Evolutionary conservation across 2,888 invertebrate genomes (phyloP), one percentile per base, ranked within the genome.

Genomic region (Polyploca ridens): DNA sequence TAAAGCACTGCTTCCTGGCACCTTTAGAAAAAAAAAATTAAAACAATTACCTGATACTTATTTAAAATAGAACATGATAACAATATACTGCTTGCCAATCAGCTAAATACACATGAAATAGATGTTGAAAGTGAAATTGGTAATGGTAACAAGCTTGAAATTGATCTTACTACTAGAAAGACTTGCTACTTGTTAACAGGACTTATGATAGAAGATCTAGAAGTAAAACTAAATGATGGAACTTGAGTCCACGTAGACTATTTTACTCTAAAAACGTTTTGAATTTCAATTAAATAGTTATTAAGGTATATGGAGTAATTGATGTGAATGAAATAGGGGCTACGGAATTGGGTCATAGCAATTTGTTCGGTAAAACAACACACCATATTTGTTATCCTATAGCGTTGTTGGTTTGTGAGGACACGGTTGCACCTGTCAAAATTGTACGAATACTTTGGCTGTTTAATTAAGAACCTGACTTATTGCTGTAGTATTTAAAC

Each of bases 1-100:
- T 64, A 93, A 81, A 0, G 93, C 94, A 74, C 93, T 94, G 84
- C 91, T 93, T 58, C 94, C 94, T 67, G 94, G 94, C 66, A 94
- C 94, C 94, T 94, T 74, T 8, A 66, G 69, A 69, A 58, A 67
- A 62, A 74, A 19, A 64, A 61, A 35, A 68, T 19, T 27, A 65
- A 33, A 67, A 46, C 46, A 6, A n/a, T 46, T 8, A 19, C 10
- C 8, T 19, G 0, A 19, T 8, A 0, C 19, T 10, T 1, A 10
- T 16, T 14, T 3, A 54, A 54, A 49, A 49, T 13, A 5, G 13
- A 8, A 6, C 10, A 49, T 46, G 16, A 16, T 44, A 44, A 14
- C 7, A 49, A 49, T 41, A 41, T 41, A 41, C 7, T 35, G 35
- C 41, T 41, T 3, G 41, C 41, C 10, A 19, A 19, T 54, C 6